phyloP scores from a whole-genome alignment of 2,888 invertebrate species.

The Athalia cordata region DNA sequence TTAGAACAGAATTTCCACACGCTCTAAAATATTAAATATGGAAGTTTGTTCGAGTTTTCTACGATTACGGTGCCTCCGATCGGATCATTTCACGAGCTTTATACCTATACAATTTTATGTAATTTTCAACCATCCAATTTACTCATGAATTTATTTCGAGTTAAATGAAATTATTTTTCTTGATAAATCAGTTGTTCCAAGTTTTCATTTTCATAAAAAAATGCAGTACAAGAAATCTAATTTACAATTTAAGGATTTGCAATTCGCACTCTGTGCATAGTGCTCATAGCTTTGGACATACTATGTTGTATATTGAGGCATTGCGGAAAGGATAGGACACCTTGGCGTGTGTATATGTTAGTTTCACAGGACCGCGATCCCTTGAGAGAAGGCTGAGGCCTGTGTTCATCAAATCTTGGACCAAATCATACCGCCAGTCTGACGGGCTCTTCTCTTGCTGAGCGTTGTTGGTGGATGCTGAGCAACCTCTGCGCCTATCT shows the following conservation, averaged over 20 bases:
- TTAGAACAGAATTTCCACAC: conserved; percentile 24
- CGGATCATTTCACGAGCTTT: conserved; percentile 7
- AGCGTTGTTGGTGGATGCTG: conserved; percentile 56
- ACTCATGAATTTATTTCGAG: neutral
- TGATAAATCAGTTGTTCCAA: neutral
- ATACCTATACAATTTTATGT: conserved; percentile 1
- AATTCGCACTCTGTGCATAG: neutral
- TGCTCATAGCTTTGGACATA: conserved; percentile 1
- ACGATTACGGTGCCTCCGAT: neutral
- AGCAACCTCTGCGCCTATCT: conserved; percentile 55
- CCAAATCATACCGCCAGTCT: conserved; percentile 59
- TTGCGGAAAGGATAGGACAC: conserved; percentile 58
- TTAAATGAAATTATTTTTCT: neutral
- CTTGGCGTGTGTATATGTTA: conserved; percentile 73
- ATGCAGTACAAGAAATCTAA: too few relatives aligned
- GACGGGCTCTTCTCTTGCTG: conserved; percentile 59
- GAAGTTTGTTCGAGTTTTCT: too few relatives aligned
- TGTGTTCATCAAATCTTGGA: conserved; percentile 60
- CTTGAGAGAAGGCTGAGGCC: conserved; percentile 65
- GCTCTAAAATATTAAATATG: neutral
- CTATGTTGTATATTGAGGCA: conserved; percentile 31
- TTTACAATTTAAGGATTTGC: too few relatives aligned
- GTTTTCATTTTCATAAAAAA: too few relatives aligned
- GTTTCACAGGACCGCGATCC: conserved; percentile 72
- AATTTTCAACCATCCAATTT: neutral